A percentile compares a stretch with the other conserved stretches of the same genome.
Conservation (phyloP, 2,113 vertebrate genomes). For the Mustela nigripes region DNA sequence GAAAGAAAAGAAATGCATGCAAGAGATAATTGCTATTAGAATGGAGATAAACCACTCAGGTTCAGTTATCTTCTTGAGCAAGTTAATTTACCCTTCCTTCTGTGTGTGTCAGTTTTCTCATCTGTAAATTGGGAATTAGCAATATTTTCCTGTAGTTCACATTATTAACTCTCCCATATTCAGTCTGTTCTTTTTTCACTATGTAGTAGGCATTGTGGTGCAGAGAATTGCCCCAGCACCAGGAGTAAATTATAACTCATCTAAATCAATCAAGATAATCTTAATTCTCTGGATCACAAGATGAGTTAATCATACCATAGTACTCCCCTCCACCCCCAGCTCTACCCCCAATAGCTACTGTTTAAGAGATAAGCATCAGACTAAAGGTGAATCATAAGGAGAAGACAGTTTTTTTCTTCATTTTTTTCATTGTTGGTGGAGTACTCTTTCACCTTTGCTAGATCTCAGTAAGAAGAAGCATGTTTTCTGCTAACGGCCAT, state of each 20-base stretch:
- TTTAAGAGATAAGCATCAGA: conserved; percentile 6
- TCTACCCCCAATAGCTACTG: not conserved
- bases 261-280: not conserved
- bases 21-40: not conserved
- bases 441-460: not conserved
- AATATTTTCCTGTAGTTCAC: not conserved
- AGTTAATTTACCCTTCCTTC: not conserved
- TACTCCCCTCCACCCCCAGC: not conserved
- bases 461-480: not conserved
- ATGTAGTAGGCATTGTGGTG: not conserved
- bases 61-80: not conserved
- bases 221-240: not conserved
- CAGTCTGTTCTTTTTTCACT: not conserved
- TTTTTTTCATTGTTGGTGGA: not conserved
- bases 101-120: not conserved
- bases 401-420: not conserved
- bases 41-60: not conserved
- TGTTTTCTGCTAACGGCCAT: not conserved
- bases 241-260: conserved; percentile 24
- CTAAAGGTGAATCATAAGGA: not conserved
- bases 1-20: not conserved
- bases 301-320: not conserved
- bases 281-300: not conserved
- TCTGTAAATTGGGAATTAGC: not conserved
- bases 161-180: not conserved